Evolutionary conservation across 2,888 invertebrate genomes (phyloP).

Genomic region (Mesopsocus fuscifrons): DNA sequence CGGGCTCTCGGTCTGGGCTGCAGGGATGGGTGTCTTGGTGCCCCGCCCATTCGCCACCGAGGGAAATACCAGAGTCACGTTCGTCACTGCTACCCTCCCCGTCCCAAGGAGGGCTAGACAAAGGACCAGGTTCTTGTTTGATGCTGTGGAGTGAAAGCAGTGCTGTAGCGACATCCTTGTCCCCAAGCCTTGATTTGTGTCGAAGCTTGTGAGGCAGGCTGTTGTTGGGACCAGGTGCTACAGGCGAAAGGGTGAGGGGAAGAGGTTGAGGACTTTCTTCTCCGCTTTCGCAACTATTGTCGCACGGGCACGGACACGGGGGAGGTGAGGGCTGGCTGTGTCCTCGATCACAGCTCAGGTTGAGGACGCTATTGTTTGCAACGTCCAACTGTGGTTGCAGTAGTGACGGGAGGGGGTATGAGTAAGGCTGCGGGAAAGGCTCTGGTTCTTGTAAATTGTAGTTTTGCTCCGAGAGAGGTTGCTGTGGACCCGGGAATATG

Average conservation of each 20-base stretch:
- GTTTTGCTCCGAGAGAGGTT: conserved; percentile 24
- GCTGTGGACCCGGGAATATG: conserved; percentile 8
- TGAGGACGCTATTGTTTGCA: conserved; percentile 24
- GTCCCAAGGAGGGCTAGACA: conserved; percentile 70
- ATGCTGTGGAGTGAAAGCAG: conserved; percentile 56
- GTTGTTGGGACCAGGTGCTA: conserved; percentile 41
- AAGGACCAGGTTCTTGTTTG: conserved; percentile 64
- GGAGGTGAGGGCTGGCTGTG: conserved; percentile 19
- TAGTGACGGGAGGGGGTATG: conserved; percentile 25
- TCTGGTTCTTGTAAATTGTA: conserved; percentile 9
- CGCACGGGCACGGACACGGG: conserved; percentile 21
- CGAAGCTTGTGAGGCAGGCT: conserved; percentile 76
- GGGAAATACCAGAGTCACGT: conserved; percentile 72
- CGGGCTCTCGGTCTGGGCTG: conserved; percentile 21
- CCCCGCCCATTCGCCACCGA: conserved; percentile 34
- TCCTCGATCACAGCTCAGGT: conserved; percentile 25
- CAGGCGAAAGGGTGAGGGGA: conserved; percentile 16
- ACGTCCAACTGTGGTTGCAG: conserved; percentile 20
- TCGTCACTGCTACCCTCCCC: conserved; percentile 82
- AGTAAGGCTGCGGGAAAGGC: conserved; percentile 20
- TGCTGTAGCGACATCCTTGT: conserved; percentile 67
- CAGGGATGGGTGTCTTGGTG: conserved; percentile 23
- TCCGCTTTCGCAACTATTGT: conserved; percentile 36
- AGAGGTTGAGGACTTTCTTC: conserved; percentile 30
- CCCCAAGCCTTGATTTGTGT: conserved; percentile 78